Conservation (phyloP, 2,797 vertebrate species). For the Argya squamiceps region DNA sequence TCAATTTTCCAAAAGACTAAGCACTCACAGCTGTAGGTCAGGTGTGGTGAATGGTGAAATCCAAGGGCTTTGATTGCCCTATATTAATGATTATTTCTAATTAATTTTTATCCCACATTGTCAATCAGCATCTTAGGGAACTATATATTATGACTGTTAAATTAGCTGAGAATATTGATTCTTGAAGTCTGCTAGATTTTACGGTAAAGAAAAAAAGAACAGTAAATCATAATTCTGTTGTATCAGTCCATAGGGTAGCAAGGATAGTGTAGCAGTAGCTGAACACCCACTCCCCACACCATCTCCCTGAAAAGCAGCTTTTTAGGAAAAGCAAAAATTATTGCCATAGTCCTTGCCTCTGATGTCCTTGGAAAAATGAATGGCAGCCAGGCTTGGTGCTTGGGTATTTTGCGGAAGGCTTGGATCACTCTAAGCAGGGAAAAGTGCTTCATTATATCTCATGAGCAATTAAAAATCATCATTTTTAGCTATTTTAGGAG, state of each 20-base stretch:
- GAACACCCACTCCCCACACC: background rate
- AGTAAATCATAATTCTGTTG: background rate
- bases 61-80: background rate
- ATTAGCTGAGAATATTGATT: background rate
- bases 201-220: fast-evolving
- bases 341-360: background rate
- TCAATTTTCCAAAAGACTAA: background rate
- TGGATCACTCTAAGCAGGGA: background rate
- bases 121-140: background rate
- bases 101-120: background rate
- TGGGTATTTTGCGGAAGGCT: background rate
- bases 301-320: background rate
- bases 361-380: background rate
- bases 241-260: background rate
- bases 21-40: background rate
- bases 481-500: background rate
- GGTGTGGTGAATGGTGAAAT: background rate
- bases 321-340: background rate
- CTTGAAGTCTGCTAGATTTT: background rate
- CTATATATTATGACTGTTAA: background rate
- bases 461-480: background rate
- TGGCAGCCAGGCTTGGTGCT: background rate
- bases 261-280: background rate
- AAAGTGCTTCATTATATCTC: background rate
- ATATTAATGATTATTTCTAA: background rate